These are phyloP conservation scores for Gastrophysa polygoni DNA, from an alignment of 2,888 invertebrate genomes.

Conservation along the genomic window DNA sequence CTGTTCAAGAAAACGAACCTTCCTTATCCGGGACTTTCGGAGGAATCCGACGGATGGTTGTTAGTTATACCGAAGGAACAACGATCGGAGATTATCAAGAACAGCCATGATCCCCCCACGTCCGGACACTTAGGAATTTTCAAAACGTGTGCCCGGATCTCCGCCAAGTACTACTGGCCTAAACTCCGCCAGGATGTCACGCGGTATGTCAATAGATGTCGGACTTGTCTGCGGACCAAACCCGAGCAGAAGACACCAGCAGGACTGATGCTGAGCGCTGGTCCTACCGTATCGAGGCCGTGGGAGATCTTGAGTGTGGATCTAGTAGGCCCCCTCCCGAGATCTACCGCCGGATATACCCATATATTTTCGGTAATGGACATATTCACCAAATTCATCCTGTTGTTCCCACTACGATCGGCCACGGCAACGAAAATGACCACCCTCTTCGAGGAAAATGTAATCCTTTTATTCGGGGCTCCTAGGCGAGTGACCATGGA, in stretches of 20 bases:
- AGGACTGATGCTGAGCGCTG: conserved; percentile 24
- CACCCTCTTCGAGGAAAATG: conserved; percentile 1
- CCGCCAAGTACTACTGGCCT: conserved; percentile 18
- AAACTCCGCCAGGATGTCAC: conserved; percentile 9
- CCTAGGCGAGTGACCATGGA: conserved; percentile 8
- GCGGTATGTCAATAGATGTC: not conserved
- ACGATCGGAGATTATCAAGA: too few relatives aligned
- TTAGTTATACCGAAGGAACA: too few relatives aligned
- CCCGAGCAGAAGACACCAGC: conserved; percentile 22
- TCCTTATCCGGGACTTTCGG: not conserved
- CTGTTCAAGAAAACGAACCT: not conserved
- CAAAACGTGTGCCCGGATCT: conserved; percentile 13
- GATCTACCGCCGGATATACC: conserved; percentile 10
- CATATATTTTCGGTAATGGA: conserved; percentile 12
- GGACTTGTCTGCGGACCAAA: conserved; percentile 22
- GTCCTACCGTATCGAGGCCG: conserved; percentile 7
- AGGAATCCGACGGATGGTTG: not conserved
- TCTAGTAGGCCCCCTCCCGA: conserved; percentile 13
- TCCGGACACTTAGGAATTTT: conserved; percentile 9
- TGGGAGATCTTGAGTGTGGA: conserved; percentile 22
- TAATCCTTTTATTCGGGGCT: not conserved
- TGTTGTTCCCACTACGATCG: conserved; percentile 8
- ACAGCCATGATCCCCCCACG: conserved; percentile 2
- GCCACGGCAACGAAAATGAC: not conserved
- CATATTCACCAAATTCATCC: conserved; percentile 11